Evolutionary conservation across 2,797 vertebrate genomes (phyloP).

Genomic region (Sebastes iracundus): DNA sequence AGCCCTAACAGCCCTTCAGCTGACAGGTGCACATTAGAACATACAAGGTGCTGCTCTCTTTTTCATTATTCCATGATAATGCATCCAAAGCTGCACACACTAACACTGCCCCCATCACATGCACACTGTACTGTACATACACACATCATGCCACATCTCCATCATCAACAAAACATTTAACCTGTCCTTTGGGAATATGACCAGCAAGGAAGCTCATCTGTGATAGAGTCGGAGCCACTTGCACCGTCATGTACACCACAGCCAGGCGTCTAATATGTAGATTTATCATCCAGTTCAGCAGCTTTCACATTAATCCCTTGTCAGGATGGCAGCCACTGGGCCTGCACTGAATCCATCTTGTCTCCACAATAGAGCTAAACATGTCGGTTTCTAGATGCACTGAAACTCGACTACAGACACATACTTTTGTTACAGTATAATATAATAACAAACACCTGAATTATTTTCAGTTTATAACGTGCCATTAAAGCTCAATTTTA

Average conservation of each 20-base stretch:
- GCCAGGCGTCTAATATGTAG: constrained; percentile 59
- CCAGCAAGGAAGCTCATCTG: constrained; percentile 37
- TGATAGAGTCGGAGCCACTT: constrained; percentile 28
- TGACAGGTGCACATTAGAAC: constrained; percentile 68
- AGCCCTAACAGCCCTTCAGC: constrained; percentile 66
- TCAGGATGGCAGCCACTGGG: constrained; percentile 44
- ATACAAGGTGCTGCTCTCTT: constrained; percentile 60
- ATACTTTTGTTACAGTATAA: background rate
- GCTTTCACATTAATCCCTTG: constrained; percentile 69
- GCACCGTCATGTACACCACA: constrained; percentile 41
- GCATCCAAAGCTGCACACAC: constrained; percentile 3
- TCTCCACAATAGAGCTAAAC: constrained; percentile 31
- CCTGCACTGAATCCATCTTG: constrained; percentile 40
- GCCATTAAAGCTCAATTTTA: background rate
- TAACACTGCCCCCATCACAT: background rate
- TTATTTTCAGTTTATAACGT: background rate
- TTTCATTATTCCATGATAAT: constrained; percentile 66
- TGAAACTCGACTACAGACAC: background rate
- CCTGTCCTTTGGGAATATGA: constrained; percentile 62
- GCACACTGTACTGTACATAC: background rate
- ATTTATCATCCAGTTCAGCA: constrained; percentile 65
- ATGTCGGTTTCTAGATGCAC: background rate
- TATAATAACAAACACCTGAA: background rate
- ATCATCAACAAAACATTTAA: constrained; percentile 56
- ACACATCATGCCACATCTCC: background rate